phyloP scores from a whole-genome alignment of 1,140 invertebrate genomes.

The Wasmannia auropunctata region DNA sequence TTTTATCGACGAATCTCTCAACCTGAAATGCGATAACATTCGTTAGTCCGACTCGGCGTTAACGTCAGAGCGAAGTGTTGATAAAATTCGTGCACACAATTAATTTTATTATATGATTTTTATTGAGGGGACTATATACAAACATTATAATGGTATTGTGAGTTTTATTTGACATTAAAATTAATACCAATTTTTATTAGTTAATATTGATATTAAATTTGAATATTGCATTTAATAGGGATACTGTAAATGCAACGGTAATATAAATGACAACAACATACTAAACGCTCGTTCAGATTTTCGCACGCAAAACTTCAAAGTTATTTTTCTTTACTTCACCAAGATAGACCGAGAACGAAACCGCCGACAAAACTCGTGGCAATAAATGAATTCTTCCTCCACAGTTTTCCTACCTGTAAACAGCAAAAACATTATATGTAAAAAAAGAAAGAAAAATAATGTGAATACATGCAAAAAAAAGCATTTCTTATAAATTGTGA shows the following conservation, averaged over 20 bases:
- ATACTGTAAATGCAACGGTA: slow-evolving; percentile 10
- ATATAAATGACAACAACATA: slow-evolving; percentile 39
- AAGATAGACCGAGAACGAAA: slow-evolving; percentile 93
- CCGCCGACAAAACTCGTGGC: slow-evolving; percentile 94
- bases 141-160: slow-evolving; percentile 5
- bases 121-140: slow-evolving; percentile 35
- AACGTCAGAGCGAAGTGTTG: background rate
- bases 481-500: background rate
- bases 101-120: slow-evolving; percentile 38
- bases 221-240: background rate
- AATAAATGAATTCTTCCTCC: slow-evolving; percentile 91
- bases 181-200: background rate
- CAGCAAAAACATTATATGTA: slow-evolving; percentile 18
- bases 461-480: slow-evolving; percentile 4
- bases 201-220: slow-evolving; percentile 16
- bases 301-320: slow-evolving; percentile 58
- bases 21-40: slow-evolving; percentile 86
- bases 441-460: background rate
- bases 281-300: slow-evolving; percentile 24
- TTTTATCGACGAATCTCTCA: slow-evolving; percentile 91
- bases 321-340: slow-evolving; percentile 77
- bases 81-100: background rate
- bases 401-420: slow-evolving; percentile 91
- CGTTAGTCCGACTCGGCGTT: slow-evolving; percentile 30
- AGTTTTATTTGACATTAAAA: background rate